phyloP scores from a whole-genome alignment of 1,140 invertebrate genomes.

The Drosophila repleta region DNA sequence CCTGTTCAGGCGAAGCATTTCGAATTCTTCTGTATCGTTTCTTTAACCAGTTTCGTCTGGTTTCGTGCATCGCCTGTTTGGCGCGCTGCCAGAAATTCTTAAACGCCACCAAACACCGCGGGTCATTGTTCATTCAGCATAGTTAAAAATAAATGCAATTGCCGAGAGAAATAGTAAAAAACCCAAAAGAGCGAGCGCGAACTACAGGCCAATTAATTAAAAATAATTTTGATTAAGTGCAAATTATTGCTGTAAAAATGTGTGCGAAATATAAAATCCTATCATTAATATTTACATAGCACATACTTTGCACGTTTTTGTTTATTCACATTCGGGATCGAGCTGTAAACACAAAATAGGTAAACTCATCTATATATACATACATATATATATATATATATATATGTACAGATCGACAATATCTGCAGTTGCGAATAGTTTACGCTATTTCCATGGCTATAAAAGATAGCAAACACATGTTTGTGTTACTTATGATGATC shows the following conservation, averaged over 20 bases:
- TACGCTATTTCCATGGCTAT: conserved; percentile 14
- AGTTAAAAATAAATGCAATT: conserved; percentile 18
- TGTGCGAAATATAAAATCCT: background rate
- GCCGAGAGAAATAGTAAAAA: conserved; percentile 1
- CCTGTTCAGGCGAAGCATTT: background rate
- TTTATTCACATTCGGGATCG: background rate
- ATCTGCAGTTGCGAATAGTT: background rate
- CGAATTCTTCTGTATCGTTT: conserved; percentile 17
- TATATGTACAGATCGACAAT: background rate
- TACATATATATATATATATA: conserved; percentile 14
- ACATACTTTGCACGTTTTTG: conserved; percentile 12
- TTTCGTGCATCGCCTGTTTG: conserved; percentile 46
- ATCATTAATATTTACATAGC: too few species aligned
- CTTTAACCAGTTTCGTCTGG: conserved; percentile 48
- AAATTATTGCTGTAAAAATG: conserved; percentile 1
- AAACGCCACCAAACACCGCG: conserved; percentile 52
- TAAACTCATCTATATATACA: conserved; percentile 22
- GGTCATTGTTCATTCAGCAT: conserved; percentile 68
- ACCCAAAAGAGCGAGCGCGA: background rate
- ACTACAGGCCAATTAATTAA: background rate
- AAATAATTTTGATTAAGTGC: background rate
- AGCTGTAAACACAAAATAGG: conserved; percentile 31
- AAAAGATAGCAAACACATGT: conserved; percentile 5
- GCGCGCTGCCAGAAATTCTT: conserved; percentile 60
- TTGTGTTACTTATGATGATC: background rate